Evolutionary conservation across 2,113 vertebrate species (phyloP).

Genomic region (Talpa occidentalis): DNA sequence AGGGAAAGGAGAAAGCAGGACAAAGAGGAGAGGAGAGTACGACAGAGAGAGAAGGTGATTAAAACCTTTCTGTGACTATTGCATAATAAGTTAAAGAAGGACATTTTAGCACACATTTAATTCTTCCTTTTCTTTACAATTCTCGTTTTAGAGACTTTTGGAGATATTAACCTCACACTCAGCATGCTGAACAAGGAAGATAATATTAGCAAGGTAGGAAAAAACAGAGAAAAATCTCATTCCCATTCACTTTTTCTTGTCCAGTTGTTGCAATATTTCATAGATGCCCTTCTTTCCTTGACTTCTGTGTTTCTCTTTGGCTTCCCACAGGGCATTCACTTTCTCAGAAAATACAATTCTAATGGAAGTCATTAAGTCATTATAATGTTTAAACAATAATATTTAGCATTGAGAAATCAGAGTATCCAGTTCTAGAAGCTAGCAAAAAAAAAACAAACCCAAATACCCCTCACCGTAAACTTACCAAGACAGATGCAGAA

Average conservation of each 20-base stretch:
- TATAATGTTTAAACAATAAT: not conserved
- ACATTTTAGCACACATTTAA: not conserved
- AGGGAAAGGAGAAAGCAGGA: accelerated
- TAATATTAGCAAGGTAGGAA: conserved; percentile 68
- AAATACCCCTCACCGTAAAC: not conserved
- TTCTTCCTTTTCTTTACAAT: not conserved
- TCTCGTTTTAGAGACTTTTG: conserved; percentile 61
- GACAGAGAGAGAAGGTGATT: not conserved
- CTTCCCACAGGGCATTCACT: not conserved
- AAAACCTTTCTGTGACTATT: not conserved
- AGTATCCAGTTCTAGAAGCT: not conserved
- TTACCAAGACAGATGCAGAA: not conserved
- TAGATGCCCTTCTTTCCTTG: not conserved
- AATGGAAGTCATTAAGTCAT: not conserved
- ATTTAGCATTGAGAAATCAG: not conserved
- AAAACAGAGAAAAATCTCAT: not conserved
- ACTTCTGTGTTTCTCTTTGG: not conserved
- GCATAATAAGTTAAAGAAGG: not conserved
- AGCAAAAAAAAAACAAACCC: not conserved
- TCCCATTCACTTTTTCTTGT: not conserved
- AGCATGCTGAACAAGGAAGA: conserved; percentile 74
- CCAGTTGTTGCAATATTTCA: not conserved
- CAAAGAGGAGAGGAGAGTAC: not conserved
- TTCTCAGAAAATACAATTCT: conserved; percentile 19
- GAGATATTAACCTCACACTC: conserved; percentile 76